phyloP scores from a whole-genome alignment of 2,113 vertebrate species.

The Vulpes vulpes region DNA sequence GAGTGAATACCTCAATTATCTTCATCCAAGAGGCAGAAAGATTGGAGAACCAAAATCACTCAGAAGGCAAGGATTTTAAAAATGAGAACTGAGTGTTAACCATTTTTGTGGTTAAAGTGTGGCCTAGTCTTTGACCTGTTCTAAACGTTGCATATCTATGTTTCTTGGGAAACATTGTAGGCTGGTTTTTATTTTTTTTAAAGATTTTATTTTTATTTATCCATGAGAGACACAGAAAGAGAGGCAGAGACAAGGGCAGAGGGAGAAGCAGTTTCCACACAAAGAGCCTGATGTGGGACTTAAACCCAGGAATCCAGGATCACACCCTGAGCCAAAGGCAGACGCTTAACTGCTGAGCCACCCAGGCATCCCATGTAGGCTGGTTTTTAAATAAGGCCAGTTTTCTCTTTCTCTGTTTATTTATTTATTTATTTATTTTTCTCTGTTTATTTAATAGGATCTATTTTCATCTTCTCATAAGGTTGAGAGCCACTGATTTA shows the following conservation, averaged over 20 bases:
- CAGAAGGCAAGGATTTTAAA: background rate
- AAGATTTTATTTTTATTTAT: too few species aligned
- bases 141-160: background rate
- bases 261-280: too few species aligned
- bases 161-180: background rate
- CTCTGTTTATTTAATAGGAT: background rate
- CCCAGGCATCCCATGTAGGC: too few species aligned
- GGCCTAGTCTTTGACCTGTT: background rate
- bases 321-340: too few species aligned
- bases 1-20: background rate
- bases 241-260: too few species aligned
- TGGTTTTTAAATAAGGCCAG: background rate
- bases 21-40: background rate
- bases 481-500: background rate
- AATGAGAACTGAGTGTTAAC: background rate
- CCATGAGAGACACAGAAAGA: too few species aligned
- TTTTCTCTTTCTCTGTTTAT: background rate
- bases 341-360: too few species aligned
- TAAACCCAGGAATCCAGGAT: too few species aligned
- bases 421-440: constrained; percentile 18
- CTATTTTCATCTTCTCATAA: background rate
- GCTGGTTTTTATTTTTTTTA: background rate
- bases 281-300: too few species aligned
- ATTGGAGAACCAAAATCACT: background rate
- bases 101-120: background rate